A percentile compares a stretch with the other conserved stretches of the same genome.
phyloP scores from a whole-genome alignment of 2,113 vertebrate genomes.

The Tetrao urogallus region DNA sequence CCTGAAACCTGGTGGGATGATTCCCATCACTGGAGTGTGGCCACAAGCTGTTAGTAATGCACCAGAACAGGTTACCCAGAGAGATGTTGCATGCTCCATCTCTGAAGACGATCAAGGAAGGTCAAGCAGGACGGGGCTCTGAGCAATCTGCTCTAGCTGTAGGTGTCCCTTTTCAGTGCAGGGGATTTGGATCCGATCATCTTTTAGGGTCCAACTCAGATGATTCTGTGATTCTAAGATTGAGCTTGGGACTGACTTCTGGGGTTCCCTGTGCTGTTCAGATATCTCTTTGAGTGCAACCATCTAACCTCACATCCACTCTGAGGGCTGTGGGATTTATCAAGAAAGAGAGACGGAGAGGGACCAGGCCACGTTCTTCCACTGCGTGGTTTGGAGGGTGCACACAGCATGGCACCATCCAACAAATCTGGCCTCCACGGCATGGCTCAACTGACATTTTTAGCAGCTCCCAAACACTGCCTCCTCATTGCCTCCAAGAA shows the following conservation, averaged over 20 bases:
- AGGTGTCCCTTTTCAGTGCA: no score
- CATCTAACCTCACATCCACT: background rate
- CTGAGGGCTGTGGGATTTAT: background rate
- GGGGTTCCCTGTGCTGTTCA: background rate
- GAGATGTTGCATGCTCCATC: no score
- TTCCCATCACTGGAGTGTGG: no score
- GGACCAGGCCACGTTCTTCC: background rate
- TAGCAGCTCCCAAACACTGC: background rate
- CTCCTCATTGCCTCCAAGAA: background rate
- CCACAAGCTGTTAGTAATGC: no score
- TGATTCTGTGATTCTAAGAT: background rate
- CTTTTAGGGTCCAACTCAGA: no score
- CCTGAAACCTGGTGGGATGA: no score
- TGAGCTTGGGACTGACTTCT: background rate
- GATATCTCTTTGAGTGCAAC: background rate
- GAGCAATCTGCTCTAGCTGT: no score
- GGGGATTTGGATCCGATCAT: no score
- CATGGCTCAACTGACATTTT: rapidly evolving
- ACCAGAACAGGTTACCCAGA: no score
- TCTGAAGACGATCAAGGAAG: no score
- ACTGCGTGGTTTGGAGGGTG: rapidly evolving
- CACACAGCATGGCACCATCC: rapidly evolving
- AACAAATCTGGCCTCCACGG: background rate
- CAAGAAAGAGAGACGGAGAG: background rate
- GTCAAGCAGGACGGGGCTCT: no score